These are phyloP conservation scores for Drosophila macrospina DNA, from an alignment of 2,888 invertebrate species.

Conservation along the genomic window DNA sequence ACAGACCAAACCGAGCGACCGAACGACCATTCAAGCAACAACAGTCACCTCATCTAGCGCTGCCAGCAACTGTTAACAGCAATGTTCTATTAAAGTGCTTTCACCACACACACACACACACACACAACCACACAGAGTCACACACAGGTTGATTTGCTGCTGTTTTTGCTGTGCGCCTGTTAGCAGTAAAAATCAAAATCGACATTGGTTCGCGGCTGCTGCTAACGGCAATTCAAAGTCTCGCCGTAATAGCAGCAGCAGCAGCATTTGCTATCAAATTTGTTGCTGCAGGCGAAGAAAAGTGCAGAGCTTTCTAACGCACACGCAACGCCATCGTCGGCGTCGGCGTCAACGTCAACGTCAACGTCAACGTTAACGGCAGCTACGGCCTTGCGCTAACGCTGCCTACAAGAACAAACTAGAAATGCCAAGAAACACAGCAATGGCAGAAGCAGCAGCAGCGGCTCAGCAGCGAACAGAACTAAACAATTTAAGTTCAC, in stretches of 20 bases:
- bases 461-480: constrained; percentile 39
- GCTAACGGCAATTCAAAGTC: constrained; percentile 34
- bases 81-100: constrained; percentile 59
- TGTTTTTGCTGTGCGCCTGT: constrained; percentile 43
- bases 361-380: constrained; percentile 5
- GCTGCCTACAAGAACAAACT: constrained; percentile 37
- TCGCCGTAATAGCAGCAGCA: constrained; percentile 7
- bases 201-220: constrained; percentile 32
- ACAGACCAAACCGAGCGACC: background rate
- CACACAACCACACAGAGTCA: background rate
- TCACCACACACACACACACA: constrained; percentile 28
- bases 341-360: constrained; percentile 1
- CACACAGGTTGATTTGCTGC: background rate
- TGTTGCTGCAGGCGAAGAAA: constrained; percentile 20
- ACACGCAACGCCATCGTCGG: constrained; percentile 22
- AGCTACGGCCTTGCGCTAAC: constrained; percentile 49
- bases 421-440: constrained; percentile 48
- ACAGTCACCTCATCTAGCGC: constrained; percentile 16
- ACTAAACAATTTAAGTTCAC: constrained; percentile 74
- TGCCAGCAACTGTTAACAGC: constrained; percentile 51
- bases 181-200: constrained; percentile 42
- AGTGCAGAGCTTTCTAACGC: constrained; percentile 49
- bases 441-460: constrained; percentile 7
- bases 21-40: constrained; percentile 28
- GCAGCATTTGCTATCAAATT: constrained; percentile 7